Evolutionary conservation across 2,797 vertebrate species (phyloP).

Genomic region (Enoplosus armatus): DNA sequence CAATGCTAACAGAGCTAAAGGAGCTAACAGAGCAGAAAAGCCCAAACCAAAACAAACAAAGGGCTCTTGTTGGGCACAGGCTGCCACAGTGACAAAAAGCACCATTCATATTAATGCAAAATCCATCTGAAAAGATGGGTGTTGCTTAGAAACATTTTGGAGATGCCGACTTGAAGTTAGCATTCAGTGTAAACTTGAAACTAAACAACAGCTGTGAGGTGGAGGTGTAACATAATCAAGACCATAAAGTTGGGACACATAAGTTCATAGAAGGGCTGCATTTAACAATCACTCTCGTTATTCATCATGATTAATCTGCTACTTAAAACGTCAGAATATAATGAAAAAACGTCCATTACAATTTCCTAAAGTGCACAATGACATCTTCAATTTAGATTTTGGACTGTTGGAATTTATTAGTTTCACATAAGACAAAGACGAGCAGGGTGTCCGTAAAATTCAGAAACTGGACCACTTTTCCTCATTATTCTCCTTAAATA

Average conservation of each 20-base stretch:
- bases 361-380: not conserved
- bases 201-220: conserved; percentile 8
- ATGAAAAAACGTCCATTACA: not conserved
- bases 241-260: not conserved
- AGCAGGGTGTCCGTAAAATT: not conserved
- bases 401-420: not conserved
- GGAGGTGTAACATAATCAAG: not conserved
- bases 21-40: conserved; percentile 73
- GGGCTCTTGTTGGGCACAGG: conserved; percentile 50
- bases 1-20: conserved; percentile 62
- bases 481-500: not conserved
- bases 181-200: not conserved
- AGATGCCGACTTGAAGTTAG: conserved; percentile 4
- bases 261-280: not conserved
- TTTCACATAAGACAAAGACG: too few species aligned
- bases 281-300: not conserved
- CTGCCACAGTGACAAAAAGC: conserved; percentile 44
- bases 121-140: conserved; percentile 14
- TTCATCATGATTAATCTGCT: too few species aligned
- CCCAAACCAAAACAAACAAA: conserved; percentile 67
- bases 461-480: not conserved
- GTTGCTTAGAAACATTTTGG: conserved; percentile 1
- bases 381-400: not conserved
- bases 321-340: too few species aligned
- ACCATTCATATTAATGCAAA: conserved; percentile 38